Evolutionary conservation across 2,113 vertebrate species (phyloP).

Genomic region (Capricornis sumatraensis): DNA sequence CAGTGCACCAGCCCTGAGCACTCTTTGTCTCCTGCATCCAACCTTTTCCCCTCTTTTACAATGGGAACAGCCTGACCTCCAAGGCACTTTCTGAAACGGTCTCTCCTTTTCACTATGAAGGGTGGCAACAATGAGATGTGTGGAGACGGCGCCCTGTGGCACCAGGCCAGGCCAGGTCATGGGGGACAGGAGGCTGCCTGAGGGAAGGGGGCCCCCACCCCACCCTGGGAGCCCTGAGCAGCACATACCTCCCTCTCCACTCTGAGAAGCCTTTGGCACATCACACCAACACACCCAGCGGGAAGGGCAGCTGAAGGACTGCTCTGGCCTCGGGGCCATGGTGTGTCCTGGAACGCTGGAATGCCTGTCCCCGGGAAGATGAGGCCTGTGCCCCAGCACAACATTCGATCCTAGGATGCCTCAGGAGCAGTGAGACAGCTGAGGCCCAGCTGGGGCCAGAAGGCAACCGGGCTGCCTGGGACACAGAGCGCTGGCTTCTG

Average conservation of each 20-base stretch:
- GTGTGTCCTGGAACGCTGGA: background rate
- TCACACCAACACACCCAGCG: background rate
- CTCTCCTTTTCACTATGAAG: background rate
- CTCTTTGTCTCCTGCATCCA: background rate
- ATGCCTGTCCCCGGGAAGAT: background rate
- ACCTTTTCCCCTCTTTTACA: background rate
- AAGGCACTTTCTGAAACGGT: background rate
- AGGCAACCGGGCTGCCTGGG: background rate
- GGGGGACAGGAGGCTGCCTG: background rate
- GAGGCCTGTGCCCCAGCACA: background rate
- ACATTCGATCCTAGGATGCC: background rate
- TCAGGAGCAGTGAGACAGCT: background rate
- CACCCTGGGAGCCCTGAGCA: background rate
- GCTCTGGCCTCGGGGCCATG: background rate
- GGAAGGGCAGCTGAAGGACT: background rate
- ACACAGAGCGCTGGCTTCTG: background rate
- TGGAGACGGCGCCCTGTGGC: background rate
- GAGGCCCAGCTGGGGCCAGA: background rate
- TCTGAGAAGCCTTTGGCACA: background rate
- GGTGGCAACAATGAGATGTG: background rate
- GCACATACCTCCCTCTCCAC: background rate
- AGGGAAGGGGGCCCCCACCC: background rate
- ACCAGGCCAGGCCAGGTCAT: background rate
- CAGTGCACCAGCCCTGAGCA: background rate
- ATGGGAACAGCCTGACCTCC: background rate